These are phyloP conservation scores for Ricordea florida DNA, from an alignment of 92 coral and sea anemone species.

Conservation along the genomic window DNA sequence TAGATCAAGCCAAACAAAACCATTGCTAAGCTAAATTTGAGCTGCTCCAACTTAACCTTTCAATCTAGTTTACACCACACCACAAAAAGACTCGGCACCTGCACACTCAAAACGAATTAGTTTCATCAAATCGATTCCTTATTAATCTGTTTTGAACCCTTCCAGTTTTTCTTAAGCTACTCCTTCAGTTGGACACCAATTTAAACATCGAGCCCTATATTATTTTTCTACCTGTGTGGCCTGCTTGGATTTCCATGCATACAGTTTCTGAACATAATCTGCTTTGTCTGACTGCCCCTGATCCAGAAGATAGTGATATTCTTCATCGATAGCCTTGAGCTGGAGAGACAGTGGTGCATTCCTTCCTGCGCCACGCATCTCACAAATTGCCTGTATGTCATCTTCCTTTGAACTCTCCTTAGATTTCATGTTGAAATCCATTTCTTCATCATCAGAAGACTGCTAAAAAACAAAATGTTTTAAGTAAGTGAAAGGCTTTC, in stretches of 20 bases:
- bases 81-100: too few species aligned
- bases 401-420: conserved; percentile 95
- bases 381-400: conserved; percentile 95
- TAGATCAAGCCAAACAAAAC: too few species aligned
- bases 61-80: too few species aligned
- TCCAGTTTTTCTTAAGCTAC: too few species aligned
- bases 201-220: too few species aligned
- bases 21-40: too few species aligned
- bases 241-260: conserved; percentile 94
- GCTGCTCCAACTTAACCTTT: too few species aligned
- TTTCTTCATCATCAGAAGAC: conserved; percentile 67
- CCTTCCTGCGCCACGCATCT: conserved; percentile 87
- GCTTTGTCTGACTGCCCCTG: conserved; percentile 93
- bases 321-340: conserved; percentile 93
- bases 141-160: too few species aligned
- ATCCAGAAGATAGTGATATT: conserved; percentile 90
- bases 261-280: conserved; percentile 92
- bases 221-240: conserved; percentile 72
- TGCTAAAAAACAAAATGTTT: conserved; percentile 43
- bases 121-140: too few species aligned
- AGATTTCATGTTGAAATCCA: conserved; percentile 89
- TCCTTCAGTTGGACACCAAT: too few species aligned
- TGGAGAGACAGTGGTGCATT: conserved; percentile 86
- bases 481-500: too few species aligned
- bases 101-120: too few species aligned